Evolutionary conservation across 2,113 vertebrate genomes (phyloP).

Genomic region (Aepyceros melampus): DNA sequence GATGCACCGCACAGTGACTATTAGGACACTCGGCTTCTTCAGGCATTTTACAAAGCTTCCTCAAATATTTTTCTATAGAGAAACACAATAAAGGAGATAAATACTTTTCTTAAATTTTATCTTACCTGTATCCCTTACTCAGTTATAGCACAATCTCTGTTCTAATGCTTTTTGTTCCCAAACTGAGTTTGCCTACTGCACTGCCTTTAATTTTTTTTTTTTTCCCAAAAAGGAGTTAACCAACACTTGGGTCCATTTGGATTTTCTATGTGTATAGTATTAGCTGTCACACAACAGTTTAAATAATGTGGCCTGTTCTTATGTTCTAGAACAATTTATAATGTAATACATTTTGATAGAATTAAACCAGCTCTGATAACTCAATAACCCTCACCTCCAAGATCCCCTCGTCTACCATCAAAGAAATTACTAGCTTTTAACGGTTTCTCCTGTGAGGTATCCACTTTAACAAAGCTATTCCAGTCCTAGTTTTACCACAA

Average conservation of each 20-base stretch:
- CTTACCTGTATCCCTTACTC: not conserved
- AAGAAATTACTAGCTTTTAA: not conserved
- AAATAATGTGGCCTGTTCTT: not conserved
- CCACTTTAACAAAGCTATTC: constrained; percentile 36
- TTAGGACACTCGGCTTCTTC: no score
- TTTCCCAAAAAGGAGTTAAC: not conserved
- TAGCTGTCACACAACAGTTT: not conserved
- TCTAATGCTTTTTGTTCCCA: not conserved
- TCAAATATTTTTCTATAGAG: not conserved
- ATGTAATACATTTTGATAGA: constrained; percentile 3
- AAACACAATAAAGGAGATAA: not conserved
- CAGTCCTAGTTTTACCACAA: not conserved
- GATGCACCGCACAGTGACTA: no score
- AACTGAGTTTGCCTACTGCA: not conserved
- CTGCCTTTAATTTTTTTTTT: not conserved
- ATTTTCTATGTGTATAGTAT: not conserved
- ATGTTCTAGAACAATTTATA: not conserved
- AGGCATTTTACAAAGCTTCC: not conserved
- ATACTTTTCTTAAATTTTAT: not conserved
- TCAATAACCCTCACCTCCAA: not conserved
- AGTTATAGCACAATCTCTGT: not conserved
- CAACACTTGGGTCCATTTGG: not conserved
- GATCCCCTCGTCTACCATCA: not conserved
- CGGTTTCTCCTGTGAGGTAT: not conserved
- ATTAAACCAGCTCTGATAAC: not conserved